Evolutionary conservation across 2,797 vertebrate genomes (phyloP), one percentile per base, ranked within the genome.

Genomic region (Diglossa cyanea): DNA sequence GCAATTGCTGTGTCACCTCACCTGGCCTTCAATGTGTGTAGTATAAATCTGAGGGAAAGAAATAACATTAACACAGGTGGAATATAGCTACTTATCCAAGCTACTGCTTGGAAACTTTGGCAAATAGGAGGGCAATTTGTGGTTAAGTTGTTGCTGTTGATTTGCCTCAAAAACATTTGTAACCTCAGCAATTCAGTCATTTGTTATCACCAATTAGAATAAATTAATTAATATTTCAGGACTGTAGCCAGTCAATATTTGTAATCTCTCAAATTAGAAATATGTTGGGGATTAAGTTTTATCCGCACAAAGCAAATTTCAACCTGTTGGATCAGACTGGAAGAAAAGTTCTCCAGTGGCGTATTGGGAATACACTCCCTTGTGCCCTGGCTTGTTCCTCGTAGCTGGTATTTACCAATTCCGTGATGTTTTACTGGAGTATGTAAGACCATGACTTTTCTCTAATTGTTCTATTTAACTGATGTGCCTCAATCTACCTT

Each of bases 331-430:
- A 31, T 15, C 13, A 39, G 55, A 17, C 21, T 70, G 74, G 40
- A 55, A 66, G 37, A 33, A 78, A 67, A 84, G 5, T 72, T 57
- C 50, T 44, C 48, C 39, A 47, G 8, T 28, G 40, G 3, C 5
- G 1, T 19, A 1, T 21, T 30, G 17, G 33, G 62, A 66, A 67
- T 33, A 9, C 3, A 24, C 3, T 10, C 17, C 11, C 10, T 8
- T 16, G 26, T 31, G 21, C 30, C 44, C 26, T 50, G 61, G 37
- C 23, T 15, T 4, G 6, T 24, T 81, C 37, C 50, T 62, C 0
- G 1, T 23, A 39, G 1, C 7, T 30, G 50, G 4, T 76, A 13
- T 47, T 91, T 19, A 21, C 15, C 51, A 37, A 3, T 35, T 61
- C 35, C 3, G 1, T 9, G n/a, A 13, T 17, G 10, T 39, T 84